Evolutionary conservation across 2,113 vertebrate genomes (phyloP), one percentile per base, ranked within the genome.

Genomic region (Psettodes erumei): DNA sequence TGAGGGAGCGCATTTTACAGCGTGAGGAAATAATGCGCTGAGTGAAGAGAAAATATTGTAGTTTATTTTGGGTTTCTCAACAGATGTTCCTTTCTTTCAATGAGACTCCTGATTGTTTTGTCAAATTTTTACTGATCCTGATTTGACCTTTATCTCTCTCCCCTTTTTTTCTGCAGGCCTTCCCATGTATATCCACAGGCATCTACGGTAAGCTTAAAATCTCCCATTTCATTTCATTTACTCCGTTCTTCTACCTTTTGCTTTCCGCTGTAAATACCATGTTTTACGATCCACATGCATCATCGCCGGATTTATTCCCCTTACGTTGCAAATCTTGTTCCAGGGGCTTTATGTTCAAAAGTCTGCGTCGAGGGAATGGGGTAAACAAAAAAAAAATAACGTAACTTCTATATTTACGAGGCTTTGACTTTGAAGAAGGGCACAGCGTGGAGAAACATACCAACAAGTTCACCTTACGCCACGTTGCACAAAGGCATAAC

Each of bases 141-240:
- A n/a, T 48, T 65, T 87, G 54, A 86, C 55, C 62, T 15, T 60
- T 55, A 2, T 82, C 90, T 92, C 86, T 73, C 81, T 94, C 59
- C 80, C 9, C 94, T 12, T 25, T 68, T 91, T 94, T 90, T 67
- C 0, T 19, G 11, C 95, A 99, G 97, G 97, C 97, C 77, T 99
- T 99, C 87, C 98, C 98, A 15, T 99, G 98, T 87, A 99, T 99
- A 94, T 99, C 98, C 71, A 99, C 98, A 0, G 98, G 98, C 92
- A 98, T 99, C 94, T 99, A 98, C 88, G 98, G 98, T 99, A 95
- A 97, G 97, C 58, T 58, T 12, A 25, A 21, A 37, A 28, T 33
- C 6, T 66, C 6, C 40, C 74, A 4, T 54, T 45, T 42, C 48
- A 15, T 51, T 43, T 21, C 23, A 42, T 62, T 47, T 2, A 51